Evolutionary conservation across 2,113 vertebrate species (phyloP).

Genomic region (Toxotes chatareus): DNA sequence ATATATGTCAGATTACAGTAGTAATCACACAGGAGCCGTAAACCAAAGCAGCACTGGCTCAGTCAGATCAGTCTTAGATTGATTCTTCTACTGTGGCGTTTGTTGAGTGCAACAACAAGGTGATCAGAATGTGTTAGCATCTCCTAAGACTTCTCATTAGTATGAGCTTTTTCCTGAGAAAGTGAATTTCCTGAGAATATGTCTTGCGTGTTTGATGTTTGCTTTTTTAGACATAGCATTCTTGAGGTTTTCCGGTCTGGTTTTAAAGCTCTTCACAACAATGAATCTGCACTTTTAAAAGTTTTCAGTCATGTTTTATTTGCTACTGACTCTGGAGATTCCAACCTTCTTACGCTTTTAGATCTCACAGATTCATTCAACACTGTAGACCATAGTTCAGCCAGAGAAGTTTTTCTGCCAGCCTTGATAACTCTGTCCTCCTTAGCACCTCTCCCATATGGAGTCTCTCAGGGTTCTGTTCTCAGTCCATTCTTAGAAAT

Average conservation of each 20-base stretch:
- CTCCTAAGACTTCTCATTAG: neutral
- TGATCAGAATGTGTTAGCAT: neutral
- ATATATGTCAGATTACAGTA: neutral
- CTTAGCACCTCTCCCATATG: neutral
- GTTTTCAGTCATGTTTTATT: neutral
- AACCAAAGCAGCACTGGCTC: neutral
- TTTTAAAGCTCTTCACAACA: neutral
- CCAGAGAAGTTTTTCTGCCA: neutral
- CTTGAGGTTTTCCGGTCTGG: neutral
- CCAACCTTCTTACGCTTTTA: neutral
- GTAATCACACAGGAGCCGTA: neutral
- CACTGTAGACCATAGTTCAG: neutral
- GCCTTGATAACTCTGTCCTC: neutral
- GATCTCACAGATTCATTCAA: neutral
- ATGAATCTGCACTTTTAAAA: neutral
- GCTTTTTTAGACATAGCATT: neutral
- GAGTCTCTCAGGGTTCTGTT: neutral
- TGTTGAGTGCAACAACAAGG: neutral
- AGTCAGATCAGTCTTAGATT: neutral
- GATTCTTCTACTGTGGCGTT: neutral
- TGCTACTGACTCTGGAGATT: neutral
- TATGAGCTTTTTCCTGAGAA: conserved; percentile 6
- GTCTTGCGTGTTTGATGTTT: conserved; percentile 19
- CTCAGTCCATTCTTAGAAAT: neutral
- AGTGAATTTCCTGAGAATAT: neutral